Percentiles rank a stretch among this genome's conserved stretches.
These are phyloP conservation scores for Malurus cyaneus DNA, from an alignment of 2,113 vertebrate species.

Conservation along the genomic window DNA sequence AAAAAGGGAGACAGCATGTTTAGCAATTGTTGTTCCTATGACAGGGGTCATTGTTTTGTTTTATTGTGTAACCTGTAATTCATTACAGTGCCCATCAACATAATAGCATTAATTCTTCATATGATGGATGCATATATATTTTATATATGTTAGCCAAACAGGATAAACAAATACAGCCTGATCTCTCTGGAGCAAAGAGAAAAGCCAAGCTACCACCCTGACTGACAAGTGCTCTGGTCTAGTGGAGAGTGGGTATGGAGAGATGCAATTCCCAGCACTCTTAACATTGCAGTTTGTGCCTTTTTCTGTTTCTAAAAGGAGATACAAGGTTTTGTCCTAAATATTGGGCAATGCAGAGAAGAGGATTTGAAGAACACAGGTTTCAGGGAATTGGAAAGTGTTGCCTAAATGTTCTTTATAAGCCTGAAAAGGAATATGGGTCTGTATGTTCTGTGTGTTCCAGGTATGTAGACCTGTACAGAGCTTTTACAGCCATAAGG, in stretches of 20 bases:
- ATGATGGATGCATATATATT: background rate
- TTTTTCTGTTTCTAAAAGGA: background rate
- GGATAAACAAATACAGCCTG: background rate
- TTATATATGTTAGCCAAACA: background rate
- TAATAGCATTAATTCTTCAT: background rate
- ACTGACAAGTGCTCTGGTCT: background rate
- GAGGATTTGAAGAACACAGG: background rate
- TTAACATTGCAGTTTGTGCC: background rate
- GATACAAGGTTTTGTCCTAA: background rate
- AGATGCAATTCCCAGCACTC: background rate
- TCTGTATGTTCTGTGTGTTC: background rate
- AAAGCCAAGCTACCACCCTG: background rate
- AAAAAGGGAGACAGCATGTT: background rate
- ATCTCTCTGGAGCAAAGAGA: background rate
- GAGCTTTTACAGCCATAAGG: background rate
- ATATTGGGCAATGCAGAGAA: background rate
- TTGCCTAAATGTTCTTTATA: background rate
- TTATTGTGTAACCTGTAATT: slow-evolving; percentile 19
- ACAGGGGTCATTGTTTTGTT: background rate
- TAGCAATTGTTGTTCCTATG: background rate
- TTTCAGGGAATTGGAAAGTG: background rate
- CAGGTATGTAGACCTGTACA: background rate
- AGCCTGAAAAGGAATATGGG: background rate
- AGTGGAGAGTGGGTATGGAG: background rate
- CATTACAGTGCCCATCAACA: background rate